phyloP scores from a whole-genome alignment of 2,888 invertebrate genomes.

The Blomia tropicalis region DNA sequence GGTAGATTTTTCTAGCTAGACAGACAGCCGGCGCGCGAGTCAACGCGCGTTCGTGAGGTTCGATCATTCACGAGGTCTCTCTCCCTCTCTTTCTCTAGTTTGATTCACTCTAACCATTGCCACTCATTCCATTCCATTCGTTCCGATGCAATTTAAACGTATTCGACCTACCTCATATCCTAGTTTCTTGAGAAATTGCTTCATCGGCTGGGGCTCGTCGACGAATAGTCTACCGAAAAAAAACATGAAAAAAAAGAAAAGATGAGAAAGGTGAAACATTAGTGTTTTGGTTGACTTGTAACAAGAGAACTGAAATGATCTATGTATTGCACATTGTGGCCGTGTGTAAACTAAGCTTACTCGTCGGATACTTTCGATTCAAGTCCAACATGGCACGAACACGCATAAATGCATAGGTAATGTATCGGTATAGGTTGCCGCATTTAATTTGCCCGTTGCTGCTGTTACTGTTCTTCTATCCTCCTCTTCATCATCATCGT shows the following conservation, averaged over 20 bases:
- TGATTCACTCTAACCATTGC: too few species aligned
- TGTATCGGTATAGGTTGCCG: not conserved
- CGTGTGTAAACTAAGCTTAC: too few species aligned
- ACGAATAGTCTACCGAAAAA: constrained; percentile 53
- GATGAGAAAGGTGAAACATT: constrained; percentile 14
- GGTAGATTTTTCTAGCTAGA: too few species aligned
- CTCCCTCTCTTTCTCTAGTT: too few species aligned
- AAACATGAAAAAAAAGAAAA: constrained; percentile 28
- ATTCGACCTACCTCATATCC: constrained; percentile 57
- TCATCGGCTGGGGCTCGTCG: constrained; percentile 72
- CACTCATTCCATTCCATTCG: too few species aligned
- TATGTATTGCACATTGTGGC: too few species aligned
- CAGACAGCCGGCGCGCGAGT: too few species aligned
- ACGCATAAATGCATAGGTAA: constrained; percentile 8
- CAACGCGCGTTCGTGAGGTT: too few species aligned
- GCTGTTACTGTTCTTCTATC: too few species aligned
- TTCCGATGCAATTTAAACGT: too few species aligned
- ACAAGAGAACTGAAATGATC: not conserved
- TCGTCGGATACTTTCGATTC: not conserved
- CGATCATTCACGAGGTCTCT: too few species aligned
- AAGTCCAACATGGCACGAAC: constrained; percentile 1
- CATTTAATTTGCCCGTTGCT: not conserved
- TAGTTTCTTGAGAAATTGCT: constrained; percentile 71
- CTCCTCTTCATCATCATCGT: too few species aligned
- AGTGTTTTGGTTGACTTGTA: not conserved